A percentile compares a stretch with the other conserved stretches of the same genome.
Conservation (phyloP, 2,797 vertebrate genomes). For the Galago senegalensis region DNA sequence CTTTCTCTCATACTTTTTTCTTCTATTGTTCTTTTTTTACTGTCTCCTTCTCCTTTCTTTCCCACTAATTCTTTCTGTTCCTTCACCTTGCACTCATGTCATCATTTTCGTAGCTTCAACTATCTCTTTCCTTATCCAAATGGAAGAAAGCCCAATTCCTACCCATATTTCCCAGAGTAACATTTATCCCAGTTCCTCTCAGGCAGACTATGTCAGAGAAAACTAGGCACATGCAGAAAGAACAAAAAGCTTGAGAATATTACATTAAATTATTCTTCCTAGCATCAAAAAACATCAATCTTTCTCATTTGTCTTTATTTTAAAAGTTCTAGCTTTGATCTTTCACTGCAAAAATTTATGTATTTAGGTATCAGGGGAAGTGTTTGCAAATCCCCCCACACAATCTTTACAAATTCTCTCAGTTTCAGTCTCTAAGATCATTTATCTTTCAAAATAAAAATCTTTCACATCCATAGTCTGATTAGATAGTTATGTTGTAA, state of each 20-base stretch:
- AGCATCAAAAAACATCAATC: background rate
- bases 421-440: background rate
- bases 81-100: background rate
- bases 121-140: background rate
- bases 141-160: background rate
- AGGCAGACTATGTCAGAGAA: background rate
- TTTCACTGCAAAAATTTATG: slow-evolving; percentile 38
- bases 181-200: background rate
- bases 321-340: slow-evolving; percentile 42
- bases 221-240: background rate
- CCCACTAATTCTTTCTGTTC: background rate
- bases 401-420: slow-evolving; percentile 36
- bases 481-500: slow-evolving; percentile 47
- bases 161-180: background rate
- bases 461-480: background rate
- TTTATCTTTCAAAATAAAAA: slow-evolving; percentile 63
- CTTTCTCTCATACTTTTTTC: background rate
- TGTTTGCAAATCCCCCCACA: slow-evolving; percentile 45
- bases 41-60: background rate
- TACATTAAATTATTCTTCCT: slow-evolving; percentile 43
- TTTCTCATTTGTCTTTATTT: slow-evolving; percentile 35
- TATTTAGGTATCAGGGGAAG: background rate
- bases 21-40: background rate
- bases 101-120: slow-evolving; percentile 26
- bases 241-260: background rate